A percentile compares a stretch with the other conserved stretches of the same genome.
These are phyloP conservation scores for Trogon surrucura DNA, from an alignment of 2,113 vertebrate species.

Conservation along the genomic window DNA sequence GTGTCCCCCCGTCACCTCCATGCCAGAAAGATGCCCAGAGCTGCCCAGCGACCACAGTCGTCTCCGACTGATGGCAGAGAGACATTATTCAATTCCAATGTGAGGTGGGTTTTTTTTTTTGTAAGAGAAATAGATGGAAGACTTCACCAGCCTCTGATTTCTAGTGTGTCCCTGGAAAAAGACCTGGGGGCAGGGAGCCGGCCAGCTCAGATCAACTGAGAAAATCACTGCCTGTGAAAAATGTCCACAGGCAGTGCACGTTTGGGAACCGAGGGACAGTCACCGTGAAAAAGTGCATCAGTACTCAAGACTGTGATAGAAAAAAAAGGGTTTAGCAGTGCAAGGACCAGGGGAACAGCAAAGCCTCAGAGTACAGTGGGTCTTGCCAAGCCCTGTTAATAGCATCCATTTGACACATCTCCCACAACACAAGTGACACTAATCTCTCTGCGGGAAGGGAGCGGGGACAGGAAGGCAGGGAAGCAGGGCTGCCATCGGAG, in stretches of 20 bases:
- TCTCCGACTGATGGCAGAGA: accelerated
- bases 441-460: not conserved
- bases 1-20: accelerated
- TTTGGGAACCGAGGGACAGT: not conserved
- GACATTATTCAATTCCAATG: not conserved
- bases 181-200: not conserved
- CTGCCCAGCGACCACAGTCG: accelerated
- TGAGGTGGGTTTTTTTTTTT: not conserved
- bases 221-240: slow-evolving; percentile 44
- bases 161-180: not conserved
- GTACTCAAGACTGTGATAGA: not conserved
- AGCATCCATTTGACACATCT: not conserved
- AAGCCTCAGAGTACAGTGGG: not conserved
- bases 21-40: not conserved
- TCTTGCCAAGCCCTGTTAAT: not conserved
- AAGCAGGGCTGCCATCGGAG: not conserved
- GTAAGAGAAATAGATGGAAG: not conserved
- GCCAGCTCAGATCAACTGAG: slow-evolving; percentile 29
- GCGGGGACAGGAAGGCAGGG: not conserved
- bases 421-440: not conserved
- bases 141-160: not conserved
- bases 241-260: not conserved
- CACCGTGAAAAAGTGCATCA: not conserved
- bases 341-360: not conserved
- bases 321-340: not conserved